Evolutionary conservation across 2,888 invertebrate genomes (phyloP).

Genomic region (Stratiomys singularior): DNA sequence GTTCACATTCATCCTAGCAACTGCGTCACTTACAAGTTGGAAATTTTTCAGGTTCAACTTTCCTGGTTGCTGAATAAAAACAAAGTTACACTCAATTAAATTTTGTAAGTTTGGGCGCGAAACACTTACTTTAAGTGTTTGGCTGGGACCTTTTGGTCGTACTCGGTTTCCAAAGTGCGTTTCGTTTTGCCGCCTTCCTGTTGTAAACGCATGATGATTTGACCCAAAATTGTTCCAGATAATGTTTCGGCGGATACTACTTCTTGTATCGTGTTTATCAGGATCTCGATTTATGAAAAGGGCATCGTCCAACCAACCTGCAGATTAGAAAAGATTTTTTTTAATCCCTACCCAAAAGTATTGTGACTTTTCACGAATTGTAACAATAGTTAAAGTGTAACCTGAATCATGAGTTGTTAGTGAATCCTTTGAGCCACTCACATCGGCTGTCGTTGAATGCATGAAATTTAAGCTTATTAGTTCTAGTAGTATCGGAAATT

Average conservation of each 20-base stretch:
- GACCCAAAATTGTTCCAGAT: slow-evolving; percentile 74
- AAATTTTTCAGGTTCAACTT: slow-evolving; percentile 91
- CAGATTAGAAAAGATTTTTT: slow-evolving; percentile 33
- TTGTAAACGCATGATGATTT: slow-evolving; percentile 75
- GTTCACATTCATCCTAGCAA: slow-evolving; percentile 76
- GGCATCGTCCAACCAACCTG: slow-evolving; percentile 70
- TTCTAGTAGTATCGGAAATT: not conserved
- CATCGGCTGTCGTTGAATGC: slow-evolving; percentile 71
- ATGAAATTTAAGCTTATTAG: slow-evolving; percentile 57
- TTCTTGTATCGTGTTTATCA: slow-evolving; percentile 61
- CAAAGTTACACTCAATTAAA: not conserved
- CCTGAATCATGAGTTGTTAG: slow-evolving; percentile 84
- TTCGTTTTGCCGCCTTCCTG: slow-evolving; percentile 73
- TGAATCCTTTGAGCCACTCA: slow-evolving; percentile 83
- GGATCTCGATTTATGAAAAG: slow-evolving; percentile 64
- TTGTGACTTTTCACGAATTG: not conserved
- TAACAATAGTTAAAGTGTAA: slow-evolving; percentile 60
- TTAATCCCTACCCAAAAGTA: slow-evolving; percentile 11
- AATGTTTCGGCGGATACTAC: slow-evolving; percentile 62
- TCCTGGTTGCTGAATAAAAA: slow-evolving; percentile 77
- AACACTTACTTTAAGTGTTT: slow-evolving; percentile 71
- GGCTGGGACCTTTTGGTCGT: slow-evolving; percentile 75
- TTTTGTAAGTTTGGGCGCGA: not conserved
- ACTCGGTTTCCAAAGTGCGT: slow-evolving; percentile 67
- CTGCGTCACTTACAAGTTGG: slow-evolving; percentile 87